Evolutionary conservation across 2,888 invertebrate species (phyloP).

Genomic region (Drosophila nr. perissopoda): DNA sequence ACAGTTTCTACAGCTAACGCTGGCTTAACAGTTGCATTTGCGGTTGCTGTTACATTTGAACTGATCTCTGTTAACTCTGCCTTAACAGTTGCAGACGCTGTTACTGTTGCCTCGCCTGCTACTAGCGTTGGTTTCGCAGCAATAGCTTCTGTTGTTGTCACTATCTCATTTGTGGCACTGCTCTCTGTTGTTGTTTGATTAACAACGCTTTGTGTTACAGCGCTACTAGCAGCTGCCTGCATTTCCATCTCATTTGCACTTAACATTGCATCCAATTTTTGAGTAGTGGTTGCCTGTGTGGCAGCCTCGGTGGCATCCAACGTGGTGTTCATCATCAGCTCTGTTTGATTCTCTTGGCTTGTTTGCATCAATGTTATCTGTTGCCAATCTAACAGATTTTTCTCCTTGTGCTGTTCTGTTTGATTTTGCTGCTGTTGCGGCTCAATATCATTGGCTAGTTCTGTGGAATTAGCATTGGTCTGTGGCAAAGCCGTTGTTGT

Average conservation of each 20-base stretch:
- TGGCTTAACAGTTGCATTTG: neutral
- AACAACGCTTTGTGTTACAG: conserved; percentile 10
- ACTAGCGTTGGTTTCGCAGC: conserved; percentile 12
- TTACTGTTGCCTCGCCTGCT: neutral
- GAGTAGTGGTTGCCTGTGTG: conserved; percentile 57
- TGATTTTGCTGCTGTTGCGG: conserved; percentile 37
- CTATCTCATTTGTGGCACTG: conserved; percentile 18
- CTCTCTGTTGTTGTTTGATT: conserved; percentile 9
- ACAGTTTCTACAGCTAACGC: neutral
- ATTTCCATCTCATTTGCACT: conserved; percentile 29
- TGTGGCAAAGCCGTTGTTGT: conserved; percentile 9
- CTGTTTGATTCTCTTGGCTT: conserved; percentile 63
- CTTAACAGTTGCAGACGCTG: neutral
- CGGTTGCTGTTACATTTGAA: neutral
- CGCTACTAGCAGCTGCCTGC: conserved; percentile 18
- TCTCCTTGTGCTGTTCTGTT: conserved; percentile 68
- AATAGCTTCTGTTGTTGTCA: conserved; percentile 2
- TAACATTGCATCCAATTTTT: conserved; percentile 13
- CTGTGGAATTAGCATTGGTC: conserved; percentile 20
- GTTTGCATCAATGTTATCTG: conserved; percentile 77
- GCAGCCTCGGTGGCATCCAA: conserved; percentile 71
- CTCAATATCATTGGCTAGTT: conserved; percentile 57
- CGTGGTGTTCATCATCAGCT: conserved; percentile 60
- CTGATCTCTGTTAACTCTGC: conserved; percentile 8
- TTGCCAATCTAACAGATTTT: conserved; percentile 82